A percentile compares a stretch with the other conserved stretches of the same genome.
phyloP scores from a whole-genome alignment of 2,113 vertebrate genomes.

The Seriola dumerili region DNA sequence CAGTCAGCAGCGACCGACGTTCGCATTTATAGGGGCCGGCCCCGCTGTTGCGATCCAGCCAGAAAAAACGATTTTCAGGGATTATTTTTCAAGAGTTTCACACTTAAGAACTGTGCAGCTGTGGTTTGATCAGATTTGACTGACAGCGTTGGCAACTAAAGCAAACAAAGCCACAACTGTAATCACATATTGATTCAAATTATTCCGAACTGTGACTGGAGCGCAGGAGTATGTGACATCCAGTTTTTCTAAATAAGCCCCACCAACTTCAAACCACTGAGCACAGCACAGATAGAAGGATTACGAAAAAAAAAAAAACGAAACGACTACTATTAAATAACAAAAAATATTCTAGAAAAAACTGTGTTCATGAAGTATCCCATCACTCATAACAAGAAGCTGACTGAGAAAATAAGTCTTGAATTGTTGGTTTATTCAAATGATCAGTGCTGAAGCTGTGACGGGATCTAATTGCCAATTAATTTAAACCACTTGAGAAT shows the following conservation, averaged over 20 bases:
- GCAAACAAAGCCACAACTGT: no score
- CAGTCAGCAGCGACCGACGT: no score
- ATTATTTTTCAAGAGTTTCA: no score
- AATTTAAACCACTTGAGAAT: slow-evolving; percentile 13
- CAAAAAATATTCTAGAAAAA: not conserved
- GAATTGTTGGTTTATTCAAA: slow-evolving; percentile 16
- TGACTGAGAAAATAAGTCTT: slow-evolving; percentile 4
- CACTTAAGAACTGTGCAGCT: no score
- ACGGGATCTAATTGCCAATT: slow-evolving; percentile 43
- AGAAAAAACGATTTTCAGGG: no score
- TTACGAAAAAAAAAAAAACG: not conserved
- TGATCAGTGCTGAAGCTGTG: slow-evolving; percentile 27
- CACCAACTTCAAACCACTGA: not conserved
- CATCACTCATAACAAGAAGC: not conserved
- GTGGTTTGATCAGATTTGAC: no score
- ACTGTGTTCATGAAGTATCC: not conserved
- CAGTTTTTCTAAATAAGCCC: not conserved
- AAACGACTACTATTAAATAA: not conserved
- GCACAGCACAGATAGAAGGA: not conserved
- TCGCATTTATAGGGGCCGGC: no score
- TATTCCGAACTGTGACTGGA: no score
- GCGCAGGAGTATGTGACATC: no score
- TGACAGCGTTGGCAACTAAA: no score
- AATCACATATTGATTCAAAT: no score
- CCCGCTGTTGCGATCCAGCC: no score